Conservation (phyloP, 2,113 vertebrate species). For the Takifugu bimaculatus region DNA sequence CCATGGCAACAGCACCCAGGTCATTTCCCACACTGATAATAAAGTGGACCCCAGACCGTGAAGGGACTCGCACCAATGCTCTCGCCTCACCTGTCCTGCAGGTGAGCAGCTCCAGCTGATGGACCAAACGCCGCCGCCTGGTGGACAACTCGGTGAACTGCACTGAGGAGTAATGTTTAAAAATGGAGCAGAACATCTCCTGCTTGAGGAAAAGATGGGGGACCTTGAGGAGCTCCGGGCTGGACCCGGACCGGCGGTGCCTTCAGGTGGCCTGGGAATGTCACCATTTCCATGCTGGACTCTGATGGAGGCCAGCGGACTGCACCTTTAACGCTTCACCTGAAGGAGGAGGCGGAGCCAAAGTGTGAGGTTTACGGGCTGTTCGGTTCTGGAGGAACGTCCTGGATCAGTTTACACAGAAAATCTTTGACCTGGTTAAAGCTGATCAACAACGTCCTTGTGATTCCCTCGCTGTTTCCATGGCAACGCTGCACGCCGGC, state of each 20-base stretch:
- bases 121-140: background rate
- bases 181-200: background rate
- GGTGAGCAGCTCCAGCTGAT: conserved; percentile 40
- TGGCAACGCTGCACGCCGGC: too few species aligned
- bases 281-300: too few species aligned
- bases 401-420: background rate
- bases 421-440: too few species aligned
- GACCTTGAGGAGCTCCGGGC: background rate
- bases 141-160: conserved; percentile 1
- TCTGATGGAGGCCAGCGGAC: background rate
- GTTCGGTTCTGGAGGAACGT: background rate
- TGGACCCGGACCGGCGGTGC: background rate
- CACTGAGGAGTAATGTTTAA: conserved; percentile 1
- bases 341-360: too few species aligned
- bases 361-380: background rate
- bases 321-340: background rate
- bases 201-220: too few species aligned
- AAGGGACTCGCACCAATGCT: too few species aligned
- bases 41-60: too few species aligned
- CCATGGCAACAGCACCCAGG: too few species aligned
- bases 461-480: too few species aligned
- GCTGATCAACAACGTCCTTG: too few species aligned
- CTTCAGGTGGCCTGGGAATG: too few species aligned
- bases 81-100: conserved; percentile 36
- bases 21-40: too few species aligned